Conservation (phyloP, 2,113 vertebrate species). For the Cairina moschata region DNA sequence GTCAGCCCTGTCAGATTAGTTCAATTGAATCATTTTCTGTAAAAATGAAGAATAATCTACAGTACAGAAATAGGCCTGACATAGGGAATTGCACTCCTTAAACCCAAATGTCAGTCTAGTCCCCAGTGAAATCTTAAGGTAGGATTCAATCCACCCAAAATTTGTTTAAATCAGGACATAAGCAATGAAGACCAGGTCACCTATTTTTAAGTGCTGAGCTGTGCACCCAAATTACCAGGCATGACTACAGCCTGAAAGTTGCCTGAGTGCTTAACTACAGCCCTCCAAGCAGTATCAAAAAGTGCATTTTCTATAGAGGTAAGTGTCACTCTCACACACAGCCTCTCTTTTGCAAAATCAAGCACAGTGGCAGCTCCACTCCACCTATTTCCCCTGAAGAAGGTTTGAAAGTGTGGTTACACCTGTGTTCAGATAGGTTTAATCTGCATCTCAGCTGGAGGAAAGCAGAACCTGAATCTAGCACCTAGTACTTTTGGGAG, state of each 20-base stretch:
- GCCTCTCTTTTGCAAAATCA: not conserved
- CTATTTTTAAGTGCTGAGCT: not conserved
- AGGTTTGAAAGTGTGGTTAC: not conserved
- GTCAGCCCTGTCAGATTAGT: conserved; percentile 55
- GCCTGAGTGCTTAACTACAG: not conserved
- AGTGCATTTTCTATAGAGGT: not conserved
- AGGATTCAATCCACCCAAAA: conserved; percentile 1
- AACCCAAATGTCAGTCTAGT: conserved; percentile 22
- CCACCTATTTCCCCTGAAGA: not conserved
- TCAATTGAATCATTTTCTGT: conserved; percentile 60
- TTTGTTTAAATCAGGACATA: not conserved
- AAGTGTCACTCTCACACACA: not conserved
- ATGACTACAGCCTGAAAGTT: not conserved
- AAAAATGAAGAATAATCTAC: conserved; percentile 55
- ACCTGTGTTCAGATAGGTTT: not conserved
- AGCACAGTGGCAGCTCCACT: not conserved
- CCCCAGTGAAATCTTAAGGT: conserved; percentile 24
- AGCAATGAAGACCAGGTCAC: not conserved
- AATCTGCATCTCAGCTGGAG: not conserved
- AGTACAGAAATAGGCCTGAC: conserved; percentile 39
- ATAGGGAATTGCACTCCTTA: conserved; percentile 17
- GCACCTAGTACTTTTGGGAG: not conserved
- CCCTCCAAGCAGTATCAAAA: not conserved
- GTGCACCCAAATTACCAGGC: not conserved
- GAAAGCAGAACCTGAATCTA: not conserved